phyloP scores from a whole-genome alignment of 2,113 vertebrate species.

The Crotophaga sulcirostris region DNA sequence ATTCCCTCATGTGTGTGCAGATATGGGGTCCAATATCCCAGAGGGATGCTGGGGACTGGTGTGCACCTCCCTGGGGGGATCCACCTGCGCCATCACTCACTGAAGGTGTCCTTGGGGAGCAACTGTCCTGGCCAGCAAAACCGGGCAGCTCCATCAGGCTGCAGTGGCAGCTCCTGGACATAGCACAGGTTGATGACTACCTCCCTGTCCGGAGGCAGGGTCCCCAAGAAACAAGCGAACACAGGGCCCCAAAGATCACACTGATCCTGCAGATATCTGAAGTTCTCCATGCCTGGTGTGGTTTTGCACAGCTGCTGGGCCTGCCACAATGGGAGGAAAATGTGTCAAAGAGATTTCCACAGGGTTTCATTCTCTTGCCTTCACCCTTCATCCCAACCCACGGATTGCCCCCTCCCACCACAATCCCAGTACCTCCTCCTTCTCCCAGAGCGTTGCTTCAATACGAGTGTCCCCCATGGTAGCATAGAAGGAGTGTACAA shows the following conservation, averaged over 20 bases:
- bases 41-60: neutral
- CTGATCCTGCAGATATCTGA: neutral
- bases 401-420: neutral
- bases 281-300: neutral
- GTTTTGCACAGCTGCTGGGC: neutral
- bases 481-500: neutral
- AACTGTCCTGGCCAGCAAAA: neutral
- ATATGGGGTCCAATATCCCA: too few relatives aligned
- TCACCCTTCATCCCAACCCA: neutral
- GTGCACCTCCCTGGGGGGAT: neutral
- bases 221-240: neutral
- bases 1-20: neutral
- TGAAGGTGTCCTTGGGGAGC: rapidly evolving
- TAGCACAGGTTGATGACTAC: neutral
- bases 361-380: neutral
- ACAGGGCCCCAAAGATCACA: neutral
- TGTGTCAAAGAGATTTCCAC: neutral
- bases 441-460: constrained; percentile 2
- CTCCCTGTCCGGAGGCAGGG: neutral
- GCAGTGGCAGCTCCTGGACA: neutral
- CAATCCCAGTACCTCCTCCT: neutral
- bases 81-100: neutral
- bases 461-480: neutral
- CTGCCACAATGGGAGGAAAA: neutral
- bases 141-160: neutral